Evolutionary conservation across 1,140 invertebrate species (phyloP).

Genomic region (Tetramorium alpestre): DNA sequence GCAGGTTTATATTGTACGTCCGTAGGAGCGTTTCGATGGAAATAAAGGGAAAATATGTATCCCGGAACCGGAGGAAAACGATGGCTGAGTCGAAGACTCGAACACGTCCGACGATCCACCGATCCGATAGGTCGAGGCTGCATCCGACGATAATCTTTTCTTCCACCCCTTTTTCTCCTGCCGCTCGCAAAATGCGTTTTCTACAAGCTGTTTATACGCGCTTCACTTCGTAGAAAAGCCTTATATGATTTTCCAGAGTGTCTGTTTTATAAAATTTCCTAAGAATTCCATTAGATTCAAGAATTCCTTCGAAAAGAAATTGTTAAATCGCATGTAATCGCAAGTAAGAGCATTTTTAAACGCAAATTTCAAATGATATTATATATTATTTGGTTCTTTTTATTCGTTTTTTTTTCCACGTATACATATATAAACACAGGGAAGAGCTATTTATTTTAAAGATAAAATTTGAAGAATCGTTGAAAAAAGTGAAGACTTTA

Average conservation of each 20-base stretch:
- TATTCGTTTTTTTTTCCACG: not conserved
- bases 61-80: not conserved
- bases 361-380: not conserved
- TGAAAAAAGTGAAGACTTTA: not conserved
- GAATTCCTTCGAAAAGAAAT: not conserved
- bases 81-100: not conserved
- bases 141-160: constrained; percentile 33
- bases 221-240: not conserved
- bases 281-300: not conserved
- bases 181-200: constrained; percentile 26
- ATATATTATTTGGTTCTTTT: not conserved
- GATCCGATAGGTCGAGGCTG: constrained; percentile 9
- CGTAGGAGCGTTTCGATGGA: constrained; percentile 26
- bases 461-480: not conserved
- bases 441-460: not conserved
- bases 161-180: not conserved
- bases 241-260: not conserved
- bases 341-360: not conserved
- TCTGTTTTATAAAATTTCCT: not conserved
- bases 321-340: not conserved
- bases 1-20: constrained; percentile 48
- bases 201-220: constrained; percentile 20
- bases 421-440: not conserved
- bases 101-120: not conserved
- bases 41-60: constrained; percentile 55